Conservation (phyloP, 2,888 invertebrate genomes). For the Tinea semifulvella region DNA sequence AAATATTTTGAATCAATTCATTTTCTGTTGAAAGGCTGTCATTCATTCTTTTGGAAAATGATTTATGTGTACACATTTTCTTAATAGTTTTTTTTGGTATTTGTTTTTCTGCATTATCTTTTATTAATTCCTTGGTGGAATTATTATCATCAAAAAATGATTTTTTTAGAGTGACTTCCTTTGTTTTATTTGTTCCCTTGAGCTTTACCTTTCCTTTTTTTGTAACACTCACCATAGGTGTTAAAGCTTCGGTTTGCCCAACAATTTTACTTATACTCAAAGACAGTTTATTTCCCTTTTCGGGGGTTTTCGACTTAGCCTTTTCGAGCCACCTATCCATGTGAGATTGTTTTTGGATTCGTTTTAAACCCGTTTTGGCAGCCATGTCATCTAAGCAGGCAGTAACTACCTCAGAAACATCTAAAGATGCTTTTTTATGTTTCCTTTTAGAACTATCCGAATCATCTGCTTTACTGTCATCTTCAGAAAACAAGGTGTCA, state of each 20-base stretch:
- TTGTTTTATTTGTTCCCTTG: not conserved
- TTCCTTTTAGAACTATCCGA: constrained; percentile 33
- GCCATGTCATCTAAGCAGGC: constrained; percentile 60
- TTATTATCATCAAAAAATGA: no score
- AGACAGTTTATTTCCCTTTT: constrained; percentile 28
- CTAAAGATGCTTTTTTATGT: constrained; percentile 41
- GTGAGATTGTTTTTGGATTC: constrained; percentile 56
- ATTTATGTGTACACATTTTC: no score
- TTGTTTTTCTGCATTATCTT: not conserved
- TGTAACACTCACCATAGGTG: not conserved
- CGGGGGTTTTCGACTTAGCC: constrained; percentile 60
- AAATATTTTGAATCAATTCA: constrained; percentile 6
- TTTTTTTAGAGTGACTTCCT: not conserved
- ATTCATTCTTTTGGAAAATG: constrained; percentile 1
- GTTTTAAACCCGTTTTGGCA: constrained; percentile 56
- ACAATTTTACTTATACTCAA: not conserved
- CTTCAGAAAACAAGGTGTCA: constrained; percentile 54
- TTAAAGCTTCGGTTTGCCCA: no score
- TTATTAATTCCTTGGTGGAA: not conserved
- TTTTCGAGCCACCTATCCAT: constrained; percentile 63
- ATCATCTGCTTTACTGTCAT: constrained; percentile 40
- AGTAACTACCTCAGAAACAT: constrained; percentile 56
- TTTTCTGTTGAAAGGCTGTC: not conserved
- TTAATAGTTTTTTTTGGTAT: not conserved
- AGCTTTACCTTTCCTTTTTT: not conserved